Evolutionary conservation across 2,797 vertebrate species (phyloP), one percentile per base, ranked within the genome.

Genomic region (Loris lydekkerianus): DNA sequence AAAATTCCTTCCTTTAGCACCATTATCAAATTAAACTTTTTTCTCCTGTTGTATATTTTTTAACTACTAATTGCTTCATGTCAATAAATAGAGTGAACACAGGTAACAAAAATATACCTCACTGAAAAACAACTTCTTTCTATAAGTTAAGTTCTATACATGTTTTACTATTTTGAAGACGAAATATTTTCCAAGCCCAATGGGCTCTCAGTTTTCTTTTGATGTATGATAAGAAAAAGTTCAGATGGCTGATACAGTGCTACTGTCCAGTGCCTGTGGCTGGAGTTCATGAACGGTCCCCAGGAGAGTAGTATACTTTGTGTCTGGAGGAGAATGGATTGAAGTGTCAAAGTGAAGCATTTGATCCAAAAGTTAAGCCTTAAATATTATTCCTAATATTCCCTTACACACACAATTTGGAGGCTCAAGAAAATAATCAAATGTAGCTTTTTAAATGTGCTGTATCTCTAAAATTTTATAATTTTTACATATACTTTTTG

Each of bases 71-170:
- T 70, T 91, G 10, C 75, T 94, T 90, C 82, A 90, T 85, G 10
- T 95, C 25, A 61, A 80, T 78, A 80, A 76, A 63, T 53, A 85
- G 65, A 75, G 5, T 31, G 7, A 96, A 80, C 11, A 69, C 10
- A 81, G 43, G 49, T 65, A 61, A 53, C 53, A 43, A 72, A 91
- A 94, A 91, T 11, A 31, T 17, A 84, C 13, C 18, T 85, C 60
- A n/a, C 40, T 95, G 65, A 61, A 92, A 92, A 86, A n/a, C 17
- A 73, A 69, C 23, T 53, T 80, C 49, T 86, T 87, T 60, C 81
- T 5, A 20, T n/a, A 73, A 25, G 86, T 95, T n/a, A 73, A 25
- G 86, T 95, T 37, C 23, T 23, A 70, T 31, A 27, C 80, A 86
- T 58, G 20, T 27, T 81, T 83, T 86, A 78, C 18, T 60, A 18